Evolutionary conservation across 1,140 invertebrate species (phyloP).

Genomic region (Adelges cooleyi): DNA sequence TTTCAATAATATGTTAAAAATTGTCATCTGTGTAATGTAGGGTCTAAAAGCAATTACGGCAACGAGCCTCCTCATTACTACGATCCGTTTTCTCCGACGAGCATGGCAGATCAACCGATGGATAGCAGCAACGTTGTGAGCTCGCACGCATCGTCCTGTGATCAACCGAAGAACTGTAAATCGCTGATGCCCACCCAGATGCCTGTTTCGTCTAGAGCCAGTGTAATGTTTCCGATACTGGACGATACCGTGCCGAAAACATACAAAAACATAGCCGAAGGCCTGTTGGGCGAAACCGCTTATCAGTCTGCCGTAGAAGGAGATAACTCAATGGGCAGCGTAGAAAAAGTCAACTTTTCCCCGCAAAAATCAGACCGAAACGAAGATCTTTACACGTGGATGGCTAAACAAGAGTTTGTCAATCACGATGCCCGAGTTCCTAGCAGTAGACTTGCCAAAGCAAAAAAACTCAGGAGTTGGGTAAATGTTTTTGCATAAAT

Average conservation of each 20-base stretch:
- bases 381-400: slow-evolving; percentile 90
- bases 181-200: slow-evolving; percentile 50
- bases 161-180: slow-evolving; percentile 37
- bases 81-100: slow-evolving; percentile 13
- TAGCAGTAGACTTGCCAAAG: slow-evolving; percentile 1
- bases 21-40: too few species aligned
- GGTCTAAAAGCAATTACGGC: slow-evolving; percentile 13
- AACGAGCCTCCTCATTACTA: slow-evolving; percentile 13
- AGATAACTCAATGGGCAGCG: slow-evolving; percentile 14
- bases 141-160: slow-evolving; percentile 21
- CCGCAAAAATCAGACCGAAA: slow-evolving; percentile 40
- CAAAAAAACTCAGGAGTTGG: slow-evolving; percentile 17
- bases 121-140: slow-evolving; percentile 4
- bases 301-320: background rate
- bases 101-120: background rate
- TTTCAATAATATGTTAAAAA: too few species aligned
- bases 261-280: slow-evolving; percentile 39
- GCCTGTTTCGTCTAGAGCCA: slow-evolving; percentile 56
- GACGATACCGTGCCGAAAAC: slow-evolving; percentile 28
- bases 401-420: slow-evolving; percentile 69
- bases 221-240: slow-evolving; percentile 62
- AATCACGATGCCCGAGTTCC: background rate
- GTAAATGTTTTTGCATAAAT: background rate
- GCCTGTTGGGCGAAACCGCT: slow-evolving; percentile 30
- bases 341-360: slow-evolving; percentile 30